phyloP scores from a whole-genome alignment of 2,888 invertebrate species.

The Yponomeuta sedellus region DNA sequence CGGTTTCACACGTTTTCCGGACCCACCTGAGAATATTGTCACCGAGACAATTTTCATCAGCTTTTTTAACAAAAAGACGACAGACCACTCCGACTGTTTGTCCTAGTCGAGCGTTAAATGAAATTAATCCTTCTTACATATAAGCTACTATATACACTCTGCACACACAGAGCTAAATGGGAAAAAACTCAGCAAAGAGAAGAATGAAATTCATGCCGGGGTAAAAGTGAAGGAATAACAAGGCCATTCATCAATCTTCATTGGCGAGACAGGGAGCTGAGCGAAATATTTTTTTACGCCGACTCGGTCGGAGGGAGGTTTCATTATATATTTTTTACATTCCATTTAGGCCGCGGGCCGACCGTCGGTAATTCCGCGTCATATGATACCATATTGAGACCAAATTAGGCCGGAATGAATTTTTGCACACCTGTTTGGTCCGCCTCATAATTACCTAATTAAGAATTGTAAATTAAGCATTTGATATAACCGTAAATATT shows the following conservation, averaged over 20 bases:
- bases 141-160: neutral
- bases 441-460: too few relatives aligned
- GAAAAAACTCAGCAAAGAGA: constrained; percentile 11
- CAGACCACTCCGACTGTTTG: neutral
- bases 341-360: neutral
- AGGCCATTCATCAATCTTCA: constrained; percentile 48
- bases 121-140: neutral
- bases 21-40: too few relatives aligned
- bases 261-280: constrained; percentile 25
- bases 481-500: too few relatives aligned
- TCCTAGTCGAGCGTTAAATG: neutral
- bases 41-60: too few relatives aligned
- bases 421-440: too few relatives aligned
- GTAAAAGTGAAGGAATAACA: constrained; percentile 24
- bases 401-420: too few relatives aligned
- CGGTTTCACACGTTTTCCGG: too few relatives aligned
- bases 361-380: too few relatives aligned
- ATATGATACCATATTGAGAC: too few relatives aligned
- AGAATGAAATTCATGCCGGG: constrained; percentile 16
- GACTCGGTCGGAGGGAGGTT: neutral
- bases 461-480: too few relatives aligned
- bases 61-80: neutral
- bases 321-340: constrained; percentile 8
- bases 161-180: neutral
- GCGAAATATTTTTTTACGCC: constrained; percentile 10